Conservation (phyloP, 2,113 vertebrate genomes). For the Myotis davidii region DNA sequence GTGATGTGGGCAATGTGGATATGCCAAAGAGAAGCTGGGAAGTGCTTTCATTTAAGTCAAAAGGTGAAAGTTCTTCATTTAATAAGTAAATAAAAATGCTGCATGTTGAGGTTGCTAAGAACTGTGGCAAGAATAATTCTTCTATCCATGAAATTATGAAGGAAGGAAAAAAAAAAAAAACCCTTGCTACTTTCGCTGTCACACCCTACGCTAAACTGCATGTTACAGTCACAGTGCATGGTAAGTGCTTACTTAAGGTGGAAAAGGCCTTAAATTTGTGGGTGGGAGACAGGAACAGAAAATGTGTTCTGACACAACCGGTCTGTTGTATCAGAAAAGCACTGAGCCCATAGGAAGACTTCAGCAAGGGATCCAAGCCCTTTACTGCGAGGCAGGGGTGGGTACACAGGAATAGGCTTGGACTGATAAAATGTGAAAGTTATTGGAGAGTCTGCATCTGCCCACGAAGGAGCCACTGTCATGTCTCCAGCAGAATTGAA, state of each 20-base stretch:
- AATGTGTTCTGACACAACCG: background rate
- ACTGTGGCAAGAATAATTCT: background rate
- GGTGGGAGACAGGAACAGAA: background rate
- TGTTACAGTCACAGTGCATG: background rate
- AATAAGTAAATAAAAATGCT: background rate
- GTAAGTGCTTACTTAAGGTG: background rate
- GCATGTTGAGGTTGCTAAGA: background rate
- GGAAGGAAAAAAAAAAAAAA: background rate
- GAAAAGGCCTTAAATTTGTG: background rate
- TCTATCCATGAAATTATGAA: background rate
- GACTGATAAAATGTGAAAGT: background rate
- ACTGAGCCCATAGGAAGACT: background rate
- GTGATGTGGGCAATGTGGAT: background rate
- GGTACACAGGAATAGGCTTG: background rate
- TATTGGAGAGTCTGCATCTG: background rate
- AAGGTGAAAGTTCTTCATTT: background rate
- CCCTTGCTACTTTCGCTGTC: background rate
- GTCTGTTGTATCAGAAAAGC: background rate
- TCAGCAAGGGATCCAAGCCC: background rate
- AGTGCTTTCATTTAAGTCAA: background rate
- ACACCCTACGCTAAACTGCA: too few species aligned
- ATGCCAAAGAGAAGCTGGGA: background rate
- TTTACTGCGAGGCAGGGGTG: background rate
- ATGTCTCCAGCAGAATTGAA: background rate
- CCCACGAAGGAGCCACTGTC: background rate